Conservation (phyloP, 2,797 vertebrate genomes). For the Perdix hodgsoniae region DNA sequence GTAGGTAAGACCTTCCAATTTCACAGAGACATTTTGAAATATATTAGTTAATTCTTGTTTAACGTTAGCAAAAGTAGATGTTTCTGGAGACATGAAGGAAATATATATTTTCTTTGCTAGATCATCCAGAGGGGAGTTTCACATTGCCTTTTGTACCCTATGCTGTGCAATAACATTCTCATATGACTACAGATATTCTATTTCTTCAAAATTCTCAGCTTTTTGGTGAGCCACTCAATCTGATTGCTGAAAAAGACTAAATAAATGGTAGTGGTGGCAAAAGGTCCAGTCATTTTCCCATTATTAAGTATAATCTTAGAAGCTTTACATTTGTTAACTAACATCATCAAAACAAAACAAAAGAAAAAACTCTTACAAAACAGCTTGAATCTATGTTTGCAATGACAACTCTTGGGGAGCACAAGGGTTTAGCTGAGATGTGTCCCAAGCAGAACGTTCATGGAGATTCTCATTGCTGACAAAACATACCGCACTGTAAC, state of each 20-base stretch:
- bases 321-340: neutral
- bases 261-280: conserved; percentile 37
- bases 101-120: neutral
- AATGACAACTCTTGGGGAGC: neutral
- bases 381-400: neutral
- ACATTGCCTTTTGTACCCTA: neutral
- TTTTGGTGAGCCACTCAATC: neutral
- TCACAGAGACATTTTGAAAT: neutral
- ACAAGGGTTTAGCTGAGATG: neutral
- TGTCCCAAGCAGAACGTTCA: neutral
- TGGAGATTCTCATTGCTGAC: neutral
- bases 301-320: neutral
- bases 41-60: neutral
- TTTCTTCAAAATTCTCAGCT: neutral
- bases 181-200: neutral
- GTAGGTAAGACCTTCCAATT: neutral
- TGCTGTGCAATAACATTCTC: neutral
- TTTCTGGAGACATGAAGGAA: neutral
- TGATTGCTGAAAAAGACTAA: conserved; percentile 8
- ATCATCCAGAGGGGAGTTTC: neutral
- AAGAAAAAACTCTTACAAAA: neutral
- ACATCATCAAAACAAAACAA: neutral
- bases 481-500: neutral
- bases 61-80: neutral
- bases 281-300: neutral